Evolutionary conservation across 1,140 invertebrate species (phyloP), one percentile per base, ranked within the genome.

Genomic region (Dendrolimus kikuchii): DNA sequence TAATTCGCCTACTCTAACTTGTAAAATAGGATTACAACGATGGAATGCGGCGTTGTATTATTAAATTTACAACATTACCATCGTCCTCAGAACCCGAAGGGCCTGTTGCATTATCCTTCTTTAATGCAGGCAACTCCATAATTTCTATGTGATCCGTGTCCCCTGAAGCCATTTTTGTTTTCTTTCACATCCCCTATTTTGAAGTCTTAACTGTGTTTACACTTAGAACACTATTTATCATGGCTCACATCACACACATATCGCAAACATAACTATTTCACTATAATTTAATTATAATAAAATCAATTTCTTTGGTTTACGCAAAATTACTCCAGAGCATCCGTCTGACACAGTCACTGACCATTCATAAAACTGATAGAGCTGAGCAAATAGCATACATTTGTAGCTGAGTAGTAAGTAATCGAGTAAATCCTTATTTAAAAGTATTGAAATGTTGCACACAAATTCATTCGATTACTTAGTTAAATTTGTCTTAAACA

Each of bases 131-230:
- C 69, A 60, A 74, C 73, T 86, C 82, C 82, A 86, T 86, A 48
- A 84, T 68, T 84, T 86, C 82, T 67, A 86, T 86, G 52, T 80
- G 77, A 80, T 86, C 82, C 80, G 83, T 89, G 79, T 91, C 89
- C 69, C 90, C 89, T 77, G 90, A 91, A 89, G 90, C 90, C 90
- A 91, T 91, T 89, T 90, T 90, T 89, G 69, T 75, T 84, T 78
- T 68, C 61, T 74, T 64, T 73, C 74, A 82, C 80, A 83, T 78
- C 80, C 74, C 76, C 74, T 81, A 81, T 81, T 79, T 80, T 76
- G 63, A 69, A 75, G 76, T 82, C 72, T 76, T 67, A 72, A 45
- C 59, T 55, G 59, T 66, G 6, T 76, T 74, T 74, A 39, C 69
- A 63, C 65, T 62, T 71, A 78, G 75, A 80, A 76, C 74, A 76